Conservation (phyloP, 37 sponge, comb jelly and placozoan species). For the Oscarella lobularis region DNA sequence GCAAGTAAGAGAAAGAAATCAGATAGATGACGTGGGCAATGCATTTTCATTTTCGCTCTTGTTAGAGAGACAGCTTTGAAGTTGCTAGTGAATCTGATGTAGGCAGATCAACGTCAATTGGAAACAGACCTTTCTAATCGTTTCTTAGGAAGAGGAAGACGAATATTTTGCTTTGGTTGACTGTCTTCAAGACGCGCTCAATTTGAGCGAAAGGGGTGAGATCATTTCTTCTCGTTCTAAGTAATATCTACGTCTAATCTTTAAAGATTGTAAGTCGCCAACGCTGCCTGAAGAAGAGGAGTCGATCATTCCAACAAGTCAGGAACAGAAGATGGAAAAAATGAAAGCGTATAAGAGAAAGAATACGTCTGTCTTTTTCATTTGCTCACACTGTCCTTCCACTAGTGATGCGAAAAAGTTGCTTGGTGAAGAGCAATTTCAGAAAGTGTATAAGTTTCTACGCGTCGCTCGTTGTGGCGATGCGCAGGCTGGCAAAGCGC, state of each 20-base stretch:
- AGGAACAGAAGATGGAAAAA: background rate
- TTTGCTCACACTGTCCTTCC: background rate
- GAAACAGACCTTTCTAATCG: background rate
- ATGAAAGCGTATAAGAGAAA: background rate
- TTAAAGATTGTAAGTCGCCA: too few species aligned
- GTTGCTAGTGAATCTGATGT: slow-evolving; percentile 16
- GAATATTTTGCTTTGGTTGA: slow-evolving; percentile 61
- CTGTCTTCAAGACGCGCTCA: slow-evolving; percentile 50
- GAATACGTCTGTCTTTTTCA: background rate
- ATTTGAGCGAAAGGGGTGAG: slow-evolving; percentile 7
- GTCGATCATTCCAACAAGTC: background rate
- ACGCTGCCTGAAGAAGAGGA: slow-evolving; percentile 1
- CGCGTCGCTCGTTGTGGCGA: background rate
- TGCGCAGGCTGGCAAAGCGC: background rate
- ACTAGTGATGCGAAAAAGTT: background rate
- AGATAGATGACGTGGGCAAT: too few species aligned
- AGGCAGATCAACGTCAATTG: slow-evolving; percentile 17
- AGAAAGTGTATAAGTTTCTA: background rate
- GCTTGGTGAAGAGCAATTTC: background rate
- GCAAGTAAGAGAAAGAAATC: too few species aligned
- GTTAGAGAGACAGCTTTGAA: slow-evolving; percentile 54
- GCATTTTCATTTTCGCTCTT: background rate
- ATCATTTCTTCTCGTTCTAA: too few species aligned
- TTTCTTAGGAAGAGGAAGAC: slow-evolving; percentile 19
- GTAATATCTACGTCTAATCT: too few species aligned